Percentiles rank a stretch among this genome's conserved stretches.
Conservation (phyloP, 1,140 invertebrate species). For the Mylabris phalerata region DNA sequence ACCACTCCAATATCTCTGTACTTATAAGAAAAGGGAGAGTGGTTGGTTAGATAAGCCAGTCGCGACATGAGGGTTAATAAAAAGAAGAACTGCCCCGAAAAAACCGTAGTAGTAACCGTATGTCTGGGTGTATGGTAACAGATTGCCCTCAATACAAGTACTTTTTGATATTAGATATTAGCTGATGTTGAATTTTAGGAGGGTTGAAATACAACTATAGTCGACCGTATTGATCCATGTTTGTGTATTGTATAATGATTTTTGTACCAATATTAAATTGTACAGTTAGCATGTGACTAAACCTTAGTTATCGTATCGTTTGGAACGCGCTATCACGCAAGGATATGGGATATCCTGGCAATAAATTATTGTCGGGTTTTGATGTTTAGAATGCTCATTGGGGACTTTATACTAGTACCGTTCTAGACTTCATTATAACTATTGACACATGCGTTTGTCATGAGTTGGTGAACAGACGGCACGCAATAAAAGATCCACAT, state of each 20-base stretch:
- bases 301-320: constrained; percentile 8
- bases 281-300: constrained; percentile 22
- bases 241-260: neutral
- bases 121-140: no score
- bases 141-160: constrained; percentile 17
- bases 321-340: constrained; percentile 27
- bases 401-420: constrained; percentile 14
- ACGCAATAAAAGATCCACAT: constrained; percentile 28
- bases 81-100: neutral
- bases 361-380: constrained; percentile 28
- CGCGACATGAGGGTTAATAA: constrained; percentile 3
- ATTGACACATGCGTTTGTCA: constrained; percentile 34
- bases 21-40: neutral
- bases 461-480: constrained; percentile 16
- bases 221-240: neutral
- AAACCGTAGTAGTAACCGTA: no score
- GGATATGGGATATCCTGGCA: constrained; percentile 32
- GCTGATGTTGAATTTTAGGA: constrained; percentile 4
- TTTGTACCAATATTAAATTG: constrained; percentile 3
- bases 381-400: constrained; percentile 16
- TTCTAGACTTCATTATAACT: constrained; percentile 27
- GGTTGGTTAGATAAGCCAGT: constrained; percentile 4
- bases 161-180: constrained; percentile 32
- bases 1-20: neutral
- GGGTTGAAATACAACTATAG: neutral